Base-by-base conservation (phyloP, 2,888 invertebrate genomes). In the Panopea generosa region DNA sequence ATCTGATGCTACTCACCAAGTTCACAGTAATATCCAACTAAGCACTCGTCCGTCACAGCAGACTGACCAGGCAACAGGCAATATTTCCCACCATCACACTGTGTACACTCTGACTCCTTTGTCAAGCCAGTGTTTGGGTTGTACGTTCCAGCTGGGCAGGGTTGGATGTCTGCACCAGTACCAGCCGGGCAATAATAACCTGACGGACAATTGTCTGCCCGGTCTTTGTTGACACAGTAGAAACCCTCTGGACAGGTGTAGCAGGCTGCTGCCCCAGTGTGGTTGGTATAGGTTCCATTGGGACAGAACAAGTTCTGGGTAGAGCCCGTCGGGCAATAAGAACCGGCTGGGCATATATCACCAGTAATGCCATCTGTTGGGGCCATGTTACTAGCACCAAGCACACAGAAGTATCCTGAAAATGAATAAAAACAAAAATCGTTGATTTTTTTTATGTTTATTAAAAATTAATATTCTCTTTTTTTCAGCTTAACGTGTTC, bases 201-300 rank as follows among this genome's bases (percentile, higher is more conserved):
- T 2, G 86, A 82, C 2, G 84, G 86, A 56, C 91, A 91, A 0
- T 75, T 69, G 52, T 89, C 90, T n/a, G 91, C 91, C 9, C 87
- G 60, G 79, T 89, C 90, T 59, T 89, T 71, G 77, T 87, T 86
- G 7, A 84, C 85, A 74, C 91, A 91, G 83, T 87, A 91, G 66
- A 86, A 86, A 6, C 91, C 91, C 33, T 84, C 89, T 6, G 91
- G 91, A 52, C 92, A 92, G 55, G 86, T 86, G 53, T 90, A 90
- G 76, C 91, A 92, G 4, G 45, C 62, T 0, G 87, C 75, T 0
- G 90, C 87, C 11, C 91, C 90, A 2, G 90, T 87, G 80, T 90
- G 89, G 79, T 91, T 91, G 7, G 90, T 90, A 85, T 88, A 92
- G 20, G 91, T 91, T 4, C 91, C 90, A 70, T 92, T 91, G 4